Evolutionary conservation across 2,797 vertebrate species (phyloP), one percentile per base, ranked within the genome.

Genomic region (Coreius guichenoti): DNA sequence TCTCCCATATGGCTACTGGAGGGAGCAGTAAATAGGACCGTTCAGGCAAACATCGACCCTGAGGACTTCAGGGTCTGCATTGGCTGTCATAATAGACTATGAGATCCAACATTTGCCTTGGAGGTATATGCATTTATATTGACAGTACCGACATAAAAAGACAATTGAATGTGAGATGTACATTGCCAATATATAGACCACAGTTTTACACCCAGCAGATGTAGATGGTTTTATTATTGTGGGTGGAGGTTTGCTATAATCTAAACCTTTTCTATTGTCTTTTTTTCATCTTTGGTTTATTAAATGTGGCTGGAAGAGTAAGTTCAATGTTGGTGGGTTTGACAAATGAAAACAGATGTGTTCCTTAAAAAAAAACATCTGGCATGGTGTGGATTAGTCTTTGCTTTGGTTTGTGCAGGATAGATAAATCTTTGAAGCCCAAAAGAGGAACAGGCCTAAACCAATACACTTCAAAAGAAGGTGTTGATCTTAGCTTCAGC

Each of bases 321-420:
- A 51, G 75, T 83, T 79, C 33, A 47, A 33, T 83, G 43, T 81
- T n/a, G 72, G 58, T 80, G 80, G 26, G 68, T 82, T 17, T 61
- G 29, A 87, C 83, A 83, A 85, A 84, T 85, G 67, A 88, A 84
- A 87, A 69, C 43, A 78, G 83, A 86, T 84, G 87, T 84, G 80
- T 80, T 84, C 68, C 54, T 33, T 58, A 58, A n/a, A 12, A 45
- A 36, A 70, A 86, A 87, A 84, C 82, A 79, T 87, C 83, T 86
- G 87, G 80, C 72, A 47, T 68, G 75, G 33, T 82, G 69, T 86
- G 73, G 58, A 81, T 76, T 68, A 74, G 80, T 72, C 39, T 86
- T 80, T 81, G 74, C 79, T 77, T 68, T 82, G 29, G 58, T 70
- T 56, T 63, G 51, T 75, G 77, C 19, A 14, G 69, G 65, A 49